phyloP scores from a whole-genome alignment of 1,140 invertebrate genomes.

The Musca domestica region DNA sequence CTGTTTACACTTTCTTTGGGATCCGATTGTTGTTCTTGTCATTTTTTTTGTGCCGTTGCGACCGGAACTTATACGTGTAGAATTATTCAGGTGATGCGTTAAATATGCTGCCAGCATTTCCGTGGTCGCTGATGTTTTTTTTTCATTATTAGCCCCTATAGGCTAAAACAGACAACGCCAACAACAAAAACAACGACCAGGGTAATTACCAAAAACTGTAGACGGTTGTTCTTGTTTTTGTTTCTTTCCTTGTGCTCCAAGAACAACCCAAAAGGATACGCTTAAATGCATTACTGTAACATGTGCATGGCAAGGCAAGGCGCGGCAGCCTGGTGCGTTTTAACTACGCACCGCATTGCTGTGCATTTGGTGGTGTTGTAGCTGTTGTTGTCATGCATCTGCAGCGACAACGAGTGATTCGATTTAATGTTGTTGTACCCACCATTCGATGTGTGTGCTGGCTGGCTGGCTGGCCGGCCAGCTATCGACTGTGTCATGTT shows the following conservation, averaged over 20 bases:
- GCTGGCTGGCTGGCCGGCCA: neutral
- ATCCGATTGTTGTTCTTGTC: neutral
- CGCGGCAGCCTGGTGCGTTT: too few relatives aligned
- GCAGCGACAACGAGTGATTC: neutral
- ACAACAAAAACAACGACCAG: neutral
- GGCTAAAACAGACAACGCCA: neutral
- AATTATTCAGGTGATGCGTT: slow-evolving; percentile 19
- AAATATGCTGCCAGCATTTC: slow-evolving; percentile 19
- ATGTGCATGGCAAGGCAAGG: neutral
- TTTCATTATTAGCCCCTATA: slow-evolving; percentile 12
- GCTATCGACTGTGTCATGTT: neutral
- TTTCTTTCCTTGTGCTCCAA: neutral
- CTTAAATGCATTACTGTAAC: slow-evolving; percentile 14
- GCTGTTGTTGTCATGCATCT: neutral
- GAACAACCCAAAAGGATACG: slow-evolving; percentile 7
- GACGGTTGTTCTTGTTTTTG: neutral
- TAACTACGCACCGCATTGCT: too few relatives aligned
- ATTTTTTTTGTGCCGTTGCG: neutral
- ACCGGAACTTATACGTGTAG: slow-evolving; percentile 1
- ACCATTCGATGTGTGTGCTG: neutral
- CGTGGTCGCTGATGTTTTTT: neutral
- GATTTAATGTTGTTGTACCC: neutral
- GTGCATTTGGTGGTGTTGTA: too few relatives aligned
- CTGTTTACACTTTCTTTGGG: neutral
- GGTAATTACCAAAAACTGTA: neutral